Evolutionary conservation across 2,888 invertebrate genomes (phyloP).

Genomic region (Dryadula phaetusa): DNA sequence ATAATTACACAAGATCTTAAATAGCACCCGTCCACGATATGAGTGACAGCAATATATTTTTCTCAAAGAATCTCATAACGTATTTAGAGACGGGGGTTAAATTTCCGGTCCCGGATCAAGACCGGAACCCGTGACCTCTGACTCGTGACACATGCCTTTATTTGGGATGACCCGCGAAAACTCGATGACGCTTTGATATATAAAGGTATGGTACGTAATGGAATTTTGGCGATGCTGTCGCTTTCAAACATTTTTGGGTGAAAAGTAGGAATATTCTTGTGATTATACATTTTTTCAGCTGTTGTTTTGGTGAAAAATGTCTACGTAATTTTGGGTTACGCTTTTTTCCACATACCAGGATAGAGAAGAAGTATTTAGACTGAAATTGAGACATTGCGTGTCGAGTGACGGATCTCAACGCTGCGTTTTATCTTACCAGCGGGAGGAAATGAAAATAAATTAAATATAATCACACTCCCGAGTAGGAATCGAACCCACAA

Average conservation of each 20-base stretch:
- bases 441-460: too few relatives aligned
- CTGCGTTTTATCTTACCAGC: too few relatives aligned
- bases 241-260: not conserved
- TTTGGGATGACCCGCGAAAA: slow-evolving; percentile 41
- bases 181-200: slow-evolving; percentile 21
- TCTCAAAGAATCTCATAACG: slow-evolving; percentile 44
- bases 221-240: not conserved
- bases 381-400: too few relatives aligned
- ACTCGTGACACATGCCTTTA: slow-evolving; percentile 45
- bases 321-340: too few relatives aligned
- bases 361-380: too few relatives aligned
- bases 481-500: too few relatives aligned
- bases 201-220: slow-evolving; percentile 13
- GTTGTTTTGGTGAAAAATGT: too few relatives aligned
- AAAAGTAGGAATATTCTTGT: not conserved
- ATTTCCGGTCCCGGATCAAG: slow-evolving; percentile 45
- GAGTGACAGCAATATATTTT: slow-evolving; percentile 43
- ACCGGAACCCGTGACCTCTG: slow-evolving; percentile 41
- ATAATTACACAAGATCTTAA: not conserved
- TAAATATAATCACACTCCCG: too few relatives aligned
- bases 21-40: not conserved
- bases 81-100: slow-evolving; percentile 48
- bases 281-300: not conserved
- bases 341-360: too few relatives aligned
- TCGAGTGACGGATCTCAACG: too few relatives aligned